These are phyloP conservation scores for Pristionchus pacificus DNA, from an alignment of 1,140 invertebrate genomes.

Conservation along the genomic window DNA sequence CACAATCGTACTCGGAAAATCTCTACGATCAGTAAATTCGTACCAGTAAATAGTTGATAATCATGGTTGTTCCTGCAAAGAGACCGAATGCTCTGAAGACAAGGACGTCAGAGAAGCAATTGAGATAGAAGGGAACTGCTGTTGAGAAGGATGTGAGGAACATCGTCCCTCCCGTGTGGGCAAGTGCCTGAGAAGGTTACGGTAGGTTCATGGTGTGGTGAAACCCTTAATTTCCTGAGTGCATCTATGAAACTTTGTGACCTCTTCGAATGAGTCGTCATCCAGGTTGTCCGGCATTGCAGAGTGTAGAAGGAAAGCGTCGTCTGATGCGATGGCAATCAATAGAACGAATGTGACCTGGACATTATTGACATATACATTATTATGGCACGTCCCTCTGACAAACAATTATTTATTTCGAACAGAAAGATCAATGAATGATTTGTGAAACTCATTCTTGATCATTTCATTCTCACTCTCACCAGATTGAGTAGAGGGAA, in stretches of 20 bases:
- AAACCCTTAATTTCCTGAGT: no score
- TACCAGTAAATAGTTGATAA: conserved; percentile 53
- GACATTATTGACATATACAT: not conserved
- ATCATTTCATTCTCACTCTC: no score
- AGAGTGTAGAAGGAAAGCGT: conserved; percentile 49
- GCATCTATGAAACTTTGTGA: conserved; percentile 6
- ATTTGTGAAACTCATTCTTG: no score
- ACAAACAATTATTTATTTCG: not conserved
- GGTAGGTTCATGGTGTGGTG: not conserved
- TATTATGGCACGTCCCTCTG: not conserved
- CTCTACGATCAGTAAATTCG: not conserved
- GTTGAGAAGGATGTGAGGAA: conserved; percentile 56
- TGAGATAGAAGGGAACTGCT: conserved; percentile 52
- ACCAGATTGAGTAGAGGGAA: conserved; percentile 52
- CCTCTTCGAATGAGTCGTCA: conserved; percentile 30
- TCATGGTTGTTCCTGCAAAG: conserved; percentile 53
- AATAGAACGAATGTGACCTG: conserved; percentile 51
- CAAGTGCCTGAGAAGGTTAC: conserved; percentile 26
- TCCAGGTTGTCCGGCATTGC: conserved; percentile 43
- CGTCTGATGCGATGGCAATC: conserved; percentile 53
- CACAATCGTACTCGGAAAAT: not conserved
- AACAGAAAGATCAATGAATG: not conserved
- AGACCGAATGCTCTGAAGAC: conserved; percentile 53
- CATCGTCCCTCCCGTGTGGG: conserved; percentile 50
- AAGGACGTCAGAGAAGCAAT: conserved; percentile 50